Evolutionary conservation across 2,797 vertebrate genomes (phyloP).

Genomic region (Cryptoprocta ferox): DNA sequence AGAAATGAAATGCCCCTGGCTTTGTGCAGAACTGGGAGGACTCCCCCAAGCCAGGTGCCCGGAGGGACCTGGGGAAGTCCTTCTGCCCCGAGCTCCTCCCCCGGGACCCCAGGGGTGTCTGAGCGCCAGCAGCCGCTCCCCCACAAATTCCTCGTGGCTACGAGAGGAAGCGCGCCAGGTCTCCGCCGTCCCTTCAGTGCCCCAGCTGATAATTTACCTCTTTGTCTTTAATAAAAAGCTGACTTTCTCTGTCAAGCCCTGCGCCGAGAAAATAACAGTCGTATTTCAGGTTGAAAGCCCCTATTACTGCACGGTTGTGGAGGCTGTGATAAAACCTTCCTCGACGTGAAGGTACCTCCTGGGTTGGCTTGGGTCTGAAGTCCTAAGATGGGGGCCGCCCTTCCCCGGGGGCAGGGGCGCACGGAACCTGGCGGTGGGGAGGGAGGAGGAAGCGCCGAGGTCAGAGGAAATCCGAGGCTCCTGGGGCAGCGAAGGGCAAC

Average conservation of each 20-base stretch:
- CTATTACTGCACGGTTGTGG: constrained; percentile 54
- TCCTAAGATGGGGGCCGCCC: constrained; percentile 58
- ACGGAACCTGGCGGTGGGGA: neutral
- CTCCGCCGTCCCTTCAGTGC: constrained; percentile 82
- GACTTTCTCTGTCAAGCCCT: constrained; percentile 78
- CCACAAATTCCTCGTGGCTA: constrained; percentile 86
- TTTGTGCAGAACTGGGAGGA: constrained; percentile 48
- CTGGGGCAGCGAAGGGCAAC: constrained; percentile 57
- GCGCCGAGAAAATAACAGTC: constrained; percentile 71
- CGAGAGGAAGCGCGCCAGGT: constrained; percentile 83
- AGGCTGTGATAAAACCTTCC: constrained; percentile 69
- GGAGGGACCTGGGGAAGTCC: constrained; percentile 63
- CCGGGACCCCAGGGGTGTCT: constrained; percentile 71
- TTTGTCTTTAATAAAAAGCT: constrained; percentile 85
- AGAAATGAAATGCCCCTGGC: neutral
- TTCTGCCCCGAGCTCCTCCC: constrained; percentile 67
- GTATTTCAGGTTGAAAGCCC: constrained; percentile 73
- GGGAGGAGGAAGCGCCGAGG: constrained; percentile 57
- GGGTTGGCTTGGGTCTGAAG: constrained; percentile 70
- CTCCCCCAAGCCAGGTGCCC: constrained; percentile 57
- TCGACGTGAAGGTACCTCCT: constrained; percentile 78
- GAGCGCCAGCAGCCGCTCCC: constrained; percentile 84
- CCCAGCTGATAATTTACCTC: constrained; percentile 85
- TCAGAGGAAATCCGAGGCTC: constrained; percentile 72
- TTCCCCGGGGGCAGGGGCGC: constrained; percentile 12